A percentile compares a stretch with the other conserved stretches of the same genome.
phyloP scores from a whole-genome alignment of 2,888 invertebrate genomes.

The Embidobia sp. region DNA sequence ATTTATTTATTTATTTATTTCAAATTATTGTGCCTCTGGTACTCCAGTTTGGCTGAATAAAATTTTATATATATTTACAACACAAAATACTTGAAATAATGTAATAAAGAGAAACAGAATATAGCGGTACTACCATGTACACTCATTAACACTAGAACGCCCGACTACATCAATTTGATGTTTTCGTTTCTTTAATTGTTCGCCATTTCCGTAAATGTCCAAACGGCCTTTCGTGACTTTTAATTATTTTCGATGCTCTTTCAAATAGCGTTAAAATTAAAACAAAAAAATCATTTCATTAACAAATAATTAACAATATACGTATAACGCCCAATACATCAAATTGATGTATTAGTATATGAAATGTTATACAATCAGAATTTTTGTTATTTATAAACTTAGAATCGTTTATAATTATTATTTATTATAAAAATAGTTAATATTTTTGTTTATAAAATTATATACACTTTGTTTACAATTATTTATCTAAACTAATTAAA shows the following conservation, averaged over 20 bases:
- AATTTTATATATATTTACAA: too few species aligned
- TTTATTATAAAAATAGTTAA: slow-evolving; percentile 8
- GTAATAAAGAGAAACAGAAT: too few species aligned
- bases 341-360: slow-evolving; percentile 18
- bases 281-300: background rate
- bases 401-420: background rate
- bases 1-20: too few species aligned
- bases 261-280: too few species aligned
- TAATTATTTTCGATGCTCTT: too few species aligned
- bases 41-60: too few species aligned
- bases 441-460: slow-evolving; percentile 8
- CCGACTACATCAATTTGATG: background rate
- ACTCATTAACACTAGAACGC: slow-evolving; percentile 2
- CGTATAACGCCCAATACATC: slow-evolving; percentile 15
- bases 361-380: slow-evolving; percentile 2
- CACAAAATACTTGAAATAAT: too few species aligned
- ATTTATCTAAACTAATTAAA: slow-evolving; percentile 1
- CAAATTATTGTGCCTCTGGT: too few species aligned
- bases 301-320: slow-evolving; percentile 20
- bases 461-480: slow-evolving; percentile 10
- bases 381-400: slow-evolving; percentile 6
- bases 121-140: too few species aligned
- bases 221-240: too few species aligned
- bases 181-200: slow-evolving; percentile 6
- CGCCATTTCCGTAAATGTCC: slow-evolving; percentile 2